Conservation (phyloP, 2,888 invertebrate genomes). For the Agrotis clavis region DNA sequence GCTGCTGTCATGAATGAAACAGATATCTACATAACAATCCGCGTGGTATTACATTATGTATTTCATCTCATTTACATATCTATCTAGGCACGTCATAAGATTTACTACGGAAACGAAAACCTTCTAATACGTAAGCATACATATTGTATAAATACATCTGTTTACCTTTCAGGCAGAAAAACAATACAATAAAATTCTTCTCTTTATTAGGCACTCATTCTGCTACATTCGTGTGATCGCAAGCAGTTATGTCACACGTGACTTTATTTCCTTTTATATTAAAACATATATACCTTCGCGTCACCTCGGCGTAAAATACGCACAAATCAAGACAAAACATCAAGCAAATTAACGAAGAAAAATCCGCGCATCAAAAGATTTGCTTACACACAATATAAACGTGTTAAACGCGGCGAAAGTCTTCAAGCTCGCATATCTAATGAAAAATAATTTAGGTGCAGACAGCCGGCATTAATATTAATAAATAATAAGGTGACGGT, state of each 20-base stretch:
- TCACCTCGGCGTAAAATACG: slow-evolving; percentile 39
- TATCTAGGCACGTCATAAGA: neutral
- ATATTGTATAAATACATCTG: neutral
- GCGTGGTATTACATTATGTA: neutral
- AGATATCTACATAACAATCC: slow-evolving; percentile 2
- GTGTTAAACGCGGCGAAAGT: slow-evolving; percentile 72
- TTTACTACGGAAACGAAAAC: slow-evolving; percentile 6
- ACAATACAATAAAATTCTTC: slow-evolving; percentile 39
- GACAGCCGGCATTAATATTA: slow-evolving; percentile 87
- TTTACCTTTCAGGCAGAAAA: slow-evolving; percentile 23
- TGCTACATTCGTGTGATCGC: slow-evolving; percentile 36
- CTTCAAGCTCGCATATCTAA: slow-evolving; percentile 77
- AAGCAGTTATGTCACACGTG: slow-evolving; percentile 37
- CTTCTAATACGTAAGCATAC: neutral
- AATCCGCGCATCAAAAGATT: slow-evolving; percentile 79
- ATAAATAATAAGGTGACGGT: slow-evolving; percentile 87
- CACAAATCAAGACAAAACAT: slow-evolving; percentile 64
- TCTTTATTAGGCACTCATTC: slow-evolving; percentile 45
- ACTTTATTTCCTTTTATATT: slow-evolving; percentile 51
- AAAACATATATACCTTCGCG: slow-evolving; percentile 37
- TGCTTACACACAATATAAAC: slow-evolving; percentile 78
- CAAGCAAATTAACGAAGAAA: slow-evolving; percentile 71
- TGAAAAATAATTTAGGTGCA: slow-evolving; percentile 85
- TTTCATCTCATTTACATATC: slow-evolving; percentile 1
- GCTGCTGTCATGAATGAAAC: neutral